These are phyloP conservation scores for Falco peregrinus DNA, from an alignment of 2,797 vertebrate species.

Conservation along the genomic window DNA sequence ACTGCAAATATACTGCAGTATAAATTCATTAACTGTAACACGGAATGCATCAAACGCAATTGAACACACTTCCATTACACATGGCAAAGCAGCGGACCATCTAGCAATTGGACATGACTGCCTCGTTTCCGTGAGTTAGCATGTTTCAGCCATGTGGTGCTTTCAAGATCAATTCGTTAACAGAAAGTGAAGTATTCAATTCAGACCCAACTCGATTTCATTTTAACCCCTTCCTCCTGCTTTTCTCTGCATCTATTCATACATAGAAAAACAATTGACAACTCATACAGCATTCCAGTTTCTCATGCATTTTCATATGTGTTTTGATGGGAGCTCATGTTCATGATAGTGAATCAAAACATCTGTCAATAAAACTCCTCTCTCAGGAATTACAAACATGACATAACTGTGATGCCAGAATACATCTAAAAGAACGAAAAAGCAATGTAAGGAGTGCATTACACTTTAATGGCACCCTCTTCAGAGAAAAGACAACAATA, in stretches of 20 bases:
- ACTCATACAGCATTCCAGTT: background rate
- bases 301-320: background rate
- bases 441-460: background rate
- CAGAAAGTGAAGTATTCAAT: background rate
- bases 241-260: background rate
- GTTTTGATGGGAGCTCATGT: background rate
- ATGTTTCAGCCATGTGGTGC: background rate
- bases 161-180: background rate
- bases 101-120: background rate
- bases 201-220: background rate
- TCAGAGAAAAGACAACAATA: background rate
- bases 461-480: background rate
- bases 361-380: background rate
- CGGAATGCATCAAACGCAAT: background rate
- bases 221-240: background rate
- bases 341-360: background rate
- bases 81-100: background rate
- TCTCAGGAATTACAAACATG: background rate
- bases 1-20: background rate
- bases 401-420: background rate
- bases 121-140: background rate
- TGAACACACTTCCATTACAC: background rate
- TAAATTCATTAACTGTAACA: background rate
- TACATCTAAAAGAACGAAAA: background rate
- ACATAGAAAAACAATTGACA: background rate